phyloP scores from a whole-genome alignment of 2,797 vertebrate species.

The Neomorphus geoffroyi region DNA sequence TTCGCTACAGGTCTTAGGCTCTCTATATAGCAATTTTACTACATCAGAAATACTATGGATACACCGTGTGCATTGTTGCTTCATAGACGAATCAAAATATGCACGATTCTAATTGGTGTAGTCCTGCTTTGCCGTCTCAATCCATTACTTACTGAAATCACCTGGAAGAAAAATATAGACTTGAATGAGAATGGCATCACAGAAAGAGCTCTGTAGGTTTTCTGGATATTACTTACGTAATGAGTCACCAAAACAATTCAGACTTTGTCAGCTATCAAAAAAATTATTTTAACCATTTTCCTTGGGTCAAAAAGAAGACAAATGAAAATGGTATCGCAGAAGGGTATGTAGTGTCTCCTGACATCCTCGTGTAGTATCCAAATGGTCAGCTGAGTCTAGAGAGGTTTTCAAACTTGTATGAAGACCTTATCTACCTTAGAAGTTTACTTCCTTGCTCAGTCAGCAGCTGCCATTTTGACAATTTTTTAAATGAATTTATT shows the following conservation, averaged over 20 bases:
- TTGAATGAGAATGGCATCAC: background rate
- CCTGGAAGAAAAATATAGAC: background rate
- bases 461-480: rapidly evolving
- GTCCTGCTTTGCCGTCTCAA: background rate
- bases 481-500: background rate
- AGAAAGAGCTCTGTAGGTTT: background rate
- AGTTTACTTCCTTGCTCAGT: background rate
- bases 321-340: background rate
- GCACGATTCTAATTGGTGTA: background rate
- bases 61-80: background rate
- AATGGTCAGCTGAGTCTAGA: background rate
- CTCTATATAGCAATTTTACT: background rate
- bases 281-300: background rate
- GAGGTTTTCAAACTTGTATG: background rate
- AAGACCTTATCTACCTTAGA: background rate
- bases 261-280: background rate
- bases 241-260: background rate
- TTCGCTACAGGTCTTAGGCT: background rate
- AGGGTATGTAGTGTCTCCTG: background rate
- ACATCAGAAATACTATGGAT: background rate
- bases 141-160: background rate
- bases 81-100: background rate
- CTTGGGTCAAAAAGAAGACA: background rate
- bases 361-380: background rate
- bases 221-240: background rate